Evolutionary conservation across 2,797 vertebrate species (phyloP), one percentile per base, ranked within the genome.

Genomic region (Labroides dimidiatus): DNA sequence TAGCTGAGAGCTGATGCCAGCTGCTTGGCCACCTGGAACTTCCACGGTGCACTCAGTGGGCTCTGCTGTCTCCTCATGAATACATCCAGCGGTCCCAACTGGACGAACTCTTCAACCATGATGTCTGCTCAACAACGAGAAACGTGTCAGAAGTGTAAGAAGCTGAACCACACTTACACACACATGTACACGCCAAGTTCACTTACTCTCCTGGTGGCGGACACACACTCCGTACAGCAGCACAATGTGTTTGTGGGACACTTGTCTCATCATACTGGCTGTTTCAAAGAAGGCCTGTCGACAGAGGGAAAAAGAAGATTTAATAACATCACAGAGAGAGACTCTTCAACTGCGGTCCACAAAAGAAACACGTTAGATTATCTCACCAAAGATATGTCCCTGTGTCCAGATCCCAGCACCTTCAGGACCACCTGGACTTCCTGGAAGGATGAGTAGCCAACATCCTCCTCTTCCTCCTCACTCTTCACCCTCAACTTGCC

Each of bases 1-100:
- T 99, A 99, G 89, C 97, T 99, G 49, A 99, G 94, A 9, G 98
- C 97, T 9, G 97, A 95, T 21, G 98, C 97, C 66, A 99, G 93
- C 77, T 99, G 98, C 71, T 97, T 98, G 85, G 98, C 98, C 70
- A 99, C 98, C 82, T 98, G 97, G 90, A 99, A 98, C 88, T 99
- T 99, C 98, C 98, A 99, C 0, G 94, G 91, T 0, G 97, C 97
- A 68, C 94, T 95, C 70, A 99, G 96, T 15, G 89, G 81, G 24
- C 82, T 94, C 1, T 94, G 94, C 44, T 95, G 95, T 72, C 94
- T 94, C 66, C 93, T 96, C 96, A 99, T 98, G 52, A 99, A 99
- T 67, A 96, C 77, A 67, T 99, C 98, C 85, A 99, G 88, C 0
- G 98, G 96, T 10, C 98, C 98, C 1, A 90, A 94, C 56, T 98